Conservation (phyloP, 2,113 vertebrate species). For the Chelonoidis abingdonii region DNA sequence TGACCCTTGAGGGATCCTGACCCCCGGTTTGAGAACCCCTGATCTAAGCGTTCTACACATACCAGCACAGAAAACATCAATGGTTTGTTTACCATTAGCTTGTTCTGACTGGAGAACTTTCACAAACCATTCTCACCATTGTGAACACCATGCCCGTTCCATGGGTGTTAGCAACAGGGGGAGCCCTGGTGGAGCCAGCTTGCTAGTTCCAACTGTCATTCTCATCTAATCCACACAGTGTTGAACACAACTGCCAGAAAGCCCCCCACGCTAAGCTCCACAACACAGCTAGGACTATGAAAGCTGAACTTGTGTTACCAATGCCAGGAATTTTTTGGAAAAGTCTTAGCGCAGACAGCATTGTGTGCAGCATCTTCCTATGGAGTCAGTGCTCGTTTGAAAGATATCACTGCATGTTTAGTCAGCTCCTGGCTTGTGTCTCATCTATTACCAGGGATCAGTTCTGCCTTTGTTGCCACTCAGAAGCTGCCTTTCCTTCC, state of each 20-base stretch:
- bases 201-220: not conserved
- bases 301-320: not conserved
- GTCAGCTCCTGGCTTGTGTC: not conserved
- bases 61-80: accelerated
- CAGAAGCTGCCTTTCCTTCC: not conserved
- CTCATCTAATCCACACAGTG: accelerated
- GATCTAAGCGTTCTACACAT: not conserved
- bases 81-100: not conserved
- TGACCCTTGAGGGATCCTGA: too few relatives aligned
- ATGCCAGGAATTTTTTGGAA: not conserved
- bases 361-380: not conserved
- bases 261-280: not conserved
- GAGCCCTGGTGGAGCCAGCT: not conserved
- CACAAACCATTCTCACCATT: not conserved
- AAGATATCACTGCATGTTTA: not conserved
- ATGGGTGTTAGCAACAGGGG: accelerated
- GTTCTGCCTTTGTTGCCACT: not conserved
- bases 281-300: not conserved
- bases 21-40: too few relatives aligned
- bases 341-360: not conserved
- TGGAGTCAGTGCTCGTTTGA: not conserved
- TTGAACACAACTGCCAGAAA: not conserved
- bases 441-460: not conserved
- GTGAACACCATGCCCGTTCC: not conserved
- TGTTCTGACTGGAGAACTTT: not conserved